These are phyloP conservation scores for Mesocricetus auratus DNA, from an alignment of 2,113 vertebrate genomes.

Conservation along the genomic window DNA sequence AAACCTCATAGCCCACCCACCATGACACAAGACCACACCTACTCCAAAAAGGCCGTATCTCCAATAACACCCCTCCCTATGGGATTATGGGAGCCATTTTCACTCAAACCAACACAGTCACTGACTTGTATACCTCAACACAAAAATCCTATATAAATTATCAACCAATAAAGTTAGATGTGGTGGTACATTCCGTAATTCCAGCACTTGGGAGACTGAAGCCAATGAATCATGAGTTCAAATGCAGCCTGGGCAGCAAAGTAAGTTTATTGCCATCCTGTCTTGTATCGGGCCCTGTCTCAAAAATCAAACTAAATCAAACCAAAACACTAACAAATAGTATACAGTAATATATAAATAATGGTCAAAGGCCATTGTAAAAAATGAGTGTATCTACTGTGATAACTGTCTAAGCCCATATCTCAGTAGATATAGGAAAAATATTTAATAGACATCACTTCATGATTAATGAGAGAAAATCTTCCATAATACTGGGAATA, in stretches of 20 bases:
- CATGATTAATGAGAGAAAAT: neutral
- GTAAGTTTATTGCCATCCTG: neutral
- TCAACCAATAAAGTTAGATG: neutral
- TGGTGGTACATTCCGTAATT: neutral
- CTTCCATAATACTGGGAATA: neutral
- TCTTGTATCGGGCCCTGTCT: neutral
- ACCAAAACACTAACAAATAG: neutral
- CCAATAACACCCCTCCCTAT: neutral
- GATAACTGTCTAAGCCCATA: neutral
- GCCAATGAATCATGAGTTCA: neutral
- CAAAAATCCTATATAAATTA: slow-evolving; percentile 34
- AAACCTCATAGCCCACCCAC: neutral
- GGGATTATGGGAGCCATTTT: neutral
- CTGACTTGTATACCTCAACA: neutral
- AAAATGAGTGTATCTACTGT: neutral
- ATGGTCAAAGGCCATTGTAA: neutral
- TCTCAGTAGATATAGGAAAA: neutral
- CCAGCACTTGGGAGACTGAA: neutral
- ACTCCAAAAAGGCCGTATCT: neutral
- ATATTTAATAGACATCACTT: neutral
- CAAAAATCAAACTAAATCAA: neutral
- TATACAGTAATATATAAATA: neutral
- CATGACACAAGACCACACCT: neutral
- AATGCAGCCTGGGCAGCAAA: neutral
- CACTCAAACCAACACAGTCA: neutral